These are phyloP conservation scores for Malurus splendens DNA, from an alignment of 2,797 vertebrate species.

Conservation along the genomic window DNA sequence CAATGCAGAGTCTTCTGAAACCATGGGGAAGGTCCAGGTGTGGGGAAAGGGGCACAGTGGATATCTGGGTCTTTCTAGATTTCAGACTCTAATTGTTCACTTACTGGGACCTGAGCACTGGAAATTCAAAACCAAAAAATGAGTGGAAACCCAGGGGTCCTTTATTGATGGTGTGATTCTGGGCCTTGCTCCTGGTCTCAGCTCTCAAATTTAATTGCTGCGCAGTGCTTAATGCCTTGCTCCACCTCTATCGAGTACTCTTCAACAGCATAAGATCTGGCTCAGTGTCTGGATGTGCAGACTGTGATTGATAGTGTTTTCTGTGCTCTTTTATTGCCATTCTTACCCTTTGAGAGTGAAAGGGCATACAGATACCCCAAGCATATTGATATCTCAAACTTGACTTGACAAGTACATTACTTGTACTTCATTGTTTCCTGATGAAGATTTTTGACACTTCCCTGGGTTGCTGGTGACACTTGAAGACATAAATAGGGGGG, in stretches of 20 bases:
- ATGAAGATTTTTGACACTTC: background rate
- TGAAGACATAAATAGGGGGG: background rate
- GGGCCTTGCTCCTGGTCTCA: background rate
- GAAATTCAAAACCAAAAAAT: background rate
- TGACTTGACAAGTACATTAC: background rate
- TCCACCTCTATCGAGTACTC: background rate
- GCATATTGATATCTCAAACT: background rate
- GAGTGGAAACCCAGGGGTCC: background rate
- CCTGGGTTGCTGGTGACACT: background rate
- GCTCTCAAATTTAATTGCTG: background rate
- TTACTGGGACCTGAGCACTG: background rate
- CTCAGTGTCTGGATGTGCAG: background rate
- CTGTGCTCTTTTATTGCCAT: background rate
- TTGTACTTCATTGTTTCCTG: background rate
- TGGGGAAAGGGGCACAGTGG: fast-evolving
- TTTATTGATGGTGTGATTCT: background rate
- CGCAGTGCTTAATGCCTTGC: background rate
- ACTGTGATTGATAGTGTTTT: background rate
- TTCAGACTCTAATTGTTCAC: background rate
- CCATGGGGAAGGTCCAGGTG: background rate
- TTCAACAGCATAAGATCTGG: background rate
- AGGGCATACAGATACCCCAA: background rate
- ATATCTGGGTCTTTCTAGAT: background rate
- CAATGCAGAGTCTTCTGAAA: background rate
- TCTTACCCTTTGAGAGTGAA: background rate